A percentile compares a stretch with the other conserved stretches of the same genome.
phyloP scores from a whole-genome alignment of 1,140 invertebrate species.

The Charaxes varanes region DNA sequence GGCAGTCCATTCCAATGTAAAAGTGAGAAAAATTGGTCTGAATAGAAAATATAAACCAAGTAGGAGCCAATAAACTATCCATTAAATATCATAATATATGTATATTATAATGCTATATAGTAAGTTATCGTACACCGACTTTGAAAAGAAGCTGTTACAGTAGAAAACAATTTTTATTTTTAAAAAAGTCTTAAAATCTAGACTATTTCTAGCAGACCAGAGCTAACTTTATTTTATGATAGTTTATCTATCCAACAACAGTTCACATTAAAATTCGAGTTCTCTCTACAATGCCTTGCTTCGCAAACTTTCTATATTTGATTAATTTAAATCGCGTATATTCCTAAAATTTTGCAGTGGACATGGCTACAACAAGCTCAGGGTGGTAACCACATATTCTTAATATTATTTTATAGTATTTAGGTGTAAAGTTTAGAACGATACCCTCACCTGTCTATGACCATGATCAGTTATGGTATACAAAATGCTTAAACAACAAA shows the following conservation, averaged over 20 bases:
- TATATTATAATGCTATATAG: constrained; percentile 43
- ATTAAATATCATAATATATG: constrained; percentile 54
- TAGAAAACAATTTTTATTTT: constrained; percentile 65
- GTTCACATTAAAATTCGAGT: too few species aligned
- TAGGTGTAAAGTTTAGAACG: too few species aligned
- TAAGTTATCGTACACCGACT: constrained; percentile 55
- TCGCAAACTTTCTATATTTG: too few species aligned
- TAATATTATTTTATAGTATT: too few species aligned
- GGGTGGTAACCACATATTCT: too few species aligned
- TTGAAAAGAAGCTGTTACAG: constrained; percentile 65
- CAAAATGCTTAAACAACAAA: too few species aligned
- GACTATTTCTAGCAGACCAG: constrained; percentile 62
- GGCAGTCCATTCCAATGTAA: constrained; percentile 65
- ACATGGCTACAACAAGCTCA: too few species aligned
- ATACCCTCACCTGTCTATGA: too few species aligned
- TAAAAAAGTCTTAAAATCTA: constrained; percentile 69
- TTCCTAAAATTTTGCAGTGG: too few species aligned
- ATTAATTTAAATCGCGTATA: too few species aligned
- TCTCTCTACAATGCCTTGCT: too few species aligned
- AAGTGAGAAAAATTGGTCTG: constrained; percentile 68
- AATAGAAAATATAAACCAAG: constrained; percentile 50
- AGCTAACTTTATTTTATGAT: constrained; percentile 37
- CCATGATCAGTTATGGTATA: too few species aligned
- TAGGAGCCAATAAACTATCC: constrained; percentile 47
- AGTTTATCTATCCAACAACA: constrained; percentile 48